Evolutionary conservation across 1,140 invertebrate species (phyloP).

Genomic region (Trichonephila clavata): DNA sequence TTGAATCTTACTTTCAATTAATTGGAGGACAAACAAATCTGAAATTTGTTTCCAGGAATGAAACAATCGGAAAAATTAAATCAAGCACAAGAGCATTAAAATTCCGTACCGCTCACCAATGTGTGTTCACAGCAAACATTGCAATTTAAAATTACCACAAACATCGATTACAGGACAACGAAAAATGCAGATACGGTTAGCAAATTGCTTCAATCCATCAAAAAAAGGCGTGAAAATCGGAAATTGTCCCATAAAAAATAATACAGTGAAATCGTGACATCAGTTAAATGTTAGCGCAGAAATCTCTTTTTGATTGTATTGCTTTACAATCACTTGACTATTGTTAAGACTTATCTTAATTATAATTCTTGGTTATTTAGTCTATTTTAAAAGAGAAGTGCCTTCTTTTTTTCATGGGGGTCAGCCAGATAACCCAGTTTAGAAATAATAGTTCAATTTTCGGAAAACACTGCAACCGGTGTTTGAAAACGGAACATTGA

Average conservation of each 20-base stretch:
- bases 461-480: not conserved
- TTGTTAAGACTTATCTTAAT: not conserved
- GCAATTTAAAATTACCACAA: not conserved
- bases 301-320: not conserved
- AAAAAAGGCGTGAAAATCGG: not conserved
- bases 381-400: not conserved
- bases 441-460: not conserved
- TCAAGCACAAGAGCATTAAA: not conserved
- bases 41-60: not conserved
- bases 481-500: not conserved
- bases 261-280: not conserved
- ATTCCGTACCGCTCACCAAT: not conserved
- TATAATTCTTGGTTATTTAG: constrained; percentile 8
- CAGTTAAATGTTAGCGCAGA: not conserved
- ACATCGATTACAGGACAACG: not conserved
- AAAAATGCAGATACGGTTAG: not conserved
- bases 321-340: not conserved
- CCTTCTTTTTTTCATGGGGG: not conserved
- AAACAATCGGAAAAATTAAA: not conserved
- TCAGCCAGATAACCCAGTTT: constrained; percentile 7
- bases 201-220: constrained; percentile 22
- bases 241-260: not conserved
- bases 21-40: not conserved
- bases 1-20: not conserved
- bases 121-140: not conserved